These are phyloP conservation scores for Dromiciops gliroides DNA, from an alignment of 2,113 vertebrate genomes.

Conservation along the genomic window DNA sequence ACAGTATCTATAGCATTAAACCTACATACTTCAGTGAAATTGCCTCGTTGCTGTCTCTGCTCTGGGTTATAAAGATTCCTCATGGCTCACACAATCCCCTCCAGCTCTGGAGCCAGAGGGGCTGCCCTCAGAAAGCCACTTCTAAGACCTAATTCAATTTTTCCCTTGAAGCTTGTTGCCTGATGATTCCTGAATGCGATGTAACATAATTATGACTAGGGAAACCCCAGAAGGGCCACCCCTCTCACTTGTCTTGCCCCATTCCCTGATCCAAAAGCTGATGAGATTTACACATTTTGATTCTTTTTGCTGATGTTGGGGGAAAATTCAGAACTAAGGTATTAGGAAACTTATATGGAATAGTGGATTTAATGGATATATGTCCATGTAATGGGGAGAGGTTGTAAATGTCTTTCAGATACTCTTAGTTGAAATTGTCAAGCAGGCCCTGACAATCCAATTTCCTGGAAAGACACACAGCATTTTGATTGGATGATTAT, in stretches of 20 bases:
- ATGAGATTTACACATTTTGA: conserved; percentile 16
- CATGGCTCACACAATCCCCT: conserved; percentile 75
- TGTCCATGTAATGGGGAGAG: neutral
- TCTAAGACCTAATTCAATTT: conserved; percentile 80
- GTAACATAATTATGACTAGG: conserved; percentile 27
- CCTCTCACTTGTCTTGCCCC: neutral
- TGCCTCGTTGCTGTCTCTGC: conserved; percentile 80
- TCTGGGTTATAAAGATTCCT: conserved; percentile 83
- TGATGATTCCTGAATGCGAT: conserved; percentile 51
- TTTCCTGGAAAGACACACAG: neutral
- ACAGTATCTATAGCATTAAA: conserved; percentile 83
- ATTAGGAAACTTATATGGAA: neutral
- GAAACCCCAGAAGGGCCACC: conserved; percentile 21
- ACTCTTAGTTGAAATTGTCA: neutral
- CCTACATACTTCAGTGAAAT: conserved; percentile 82
- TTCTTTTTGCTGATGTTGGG: neutral
- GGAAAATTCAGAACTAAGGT: conserved; percentile 11
- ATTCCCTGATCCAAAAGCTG: conserved; percentile 47
- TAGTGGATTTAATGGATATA: neutral
- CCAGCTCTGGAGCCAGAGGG: conserved; percentile 75
- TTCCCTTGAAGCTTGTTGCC: conserved; percentile 66
- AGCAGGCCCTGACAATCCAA: neutral
- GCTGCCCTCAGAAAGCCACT: conserved; percentile 80
- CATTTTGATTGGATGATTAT: neutral
- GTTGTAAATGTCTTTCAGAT: neutral